Base-by-base conservation (phyloP, 2,113 vertebrate genomes). In the Anguilla rostrata region DNA sequence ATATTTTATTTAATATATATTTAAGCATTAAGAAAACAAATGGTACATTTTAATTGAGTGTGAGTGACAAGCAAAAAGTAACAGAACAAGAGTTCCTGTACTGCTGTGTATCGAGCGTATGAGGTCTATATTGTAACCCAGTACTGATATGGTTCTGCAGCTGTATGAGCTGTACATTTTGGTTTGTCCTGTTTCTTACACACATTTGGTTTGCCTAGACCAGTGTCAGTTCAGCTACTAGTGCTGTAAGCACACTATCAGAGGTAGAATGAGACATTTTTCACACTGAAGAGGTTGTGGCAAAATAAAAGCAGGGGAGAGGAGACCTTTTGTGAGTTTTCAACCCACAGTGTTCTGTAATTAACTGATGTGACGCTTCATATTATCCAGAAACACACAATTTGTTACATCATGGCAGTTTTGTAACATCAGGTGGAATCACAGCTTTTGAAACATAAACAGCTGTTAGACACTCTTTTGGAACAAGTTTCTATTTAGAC, bases 111-210 rank as follows among this genome's bases (percentile, higher is more conserved):
- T 92, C 86, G 90, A 87, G 87, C 90, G 92, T 93, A 97, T 99
- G 98, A 99, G 98, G 98, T 99, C 98, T 99, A 97, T 97, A 98
- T 99, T 98, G 98, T 99, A 98, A 98, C 98, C 98, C 97, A 99
- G 98, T 97, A 98, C 97, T 98, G 98, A 98, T 99, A 99, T 98
- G 98, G 98, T 99, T 99, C 94, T 97, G 96, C 98, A 99, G 98
- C 98, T 99, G 98, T 98, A 98, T 98, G 97, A 98, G 97, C 97
- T 98, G 98, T 86, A 94, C 97, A 97, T 99, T 99, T 99, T 98
- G 98, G 96, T 98, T 94, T 91, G 97, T 98, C 97, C 96, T 98
- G 96, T 98, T 99, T 98, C 97, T 96, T 97, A 96, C 98, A 97
- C 97, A 97, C 98, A 99, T 99, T 99, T 99, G 98, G 98, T 99